Evolutionary conservation across 1,140 invertebrate species (phyloP).

Genomic region (Drosophila littoralis): DNA sequence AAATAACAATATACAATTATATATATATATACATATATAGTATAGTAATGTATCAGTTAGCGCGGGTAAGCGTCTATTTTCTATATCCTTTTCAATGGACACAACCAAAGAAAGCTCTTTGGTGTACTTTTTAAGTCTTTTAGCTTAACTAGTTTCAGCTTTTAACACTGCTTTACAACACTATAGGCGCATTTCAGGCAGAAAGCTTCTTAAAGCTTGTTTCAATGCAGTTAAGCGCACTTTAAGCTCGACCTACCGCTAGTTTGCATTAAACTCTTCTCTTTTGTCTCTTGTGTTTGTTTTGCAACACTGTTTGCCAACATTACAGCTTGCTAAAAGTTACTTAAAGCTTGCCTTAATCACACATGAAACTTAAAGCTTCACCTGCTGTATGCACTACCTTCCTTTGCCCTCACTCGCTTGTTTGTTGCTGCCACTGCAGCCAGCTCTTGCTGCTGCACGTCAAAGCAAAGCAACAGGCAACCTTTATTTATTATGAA

Average conservation of each 20-base stretch:
- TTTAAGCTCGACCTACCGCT: background rate
- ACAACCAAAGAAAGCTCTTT: too few species aligned
- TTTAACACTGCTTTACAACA: background rate
- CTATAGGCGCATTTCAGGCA: background rate
- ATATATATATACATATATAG: background rate
- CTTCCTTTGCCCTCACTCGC: background rate
- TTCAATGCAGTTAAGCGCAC: background rate
- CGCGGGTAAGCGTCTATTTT: slow-evolving; percentile 37
- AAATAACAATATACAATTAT: background rate
- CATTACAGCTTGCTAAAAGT: background rate
- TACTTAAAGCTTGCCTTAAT: background rate
- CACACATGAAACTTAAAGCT: background rate
- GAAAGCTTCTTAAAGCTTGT: background rate
- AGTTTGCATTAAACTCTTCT: too few species aligned
- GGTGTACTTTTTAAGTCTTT: too few species aligned
- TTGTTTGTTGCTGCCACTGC: background rate
- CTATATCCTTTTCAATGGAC: background rate
- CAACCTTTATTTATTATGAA: slow-evolving; percentile 36
- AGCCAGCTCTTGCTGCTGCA: slow-evolving; percentile 1
- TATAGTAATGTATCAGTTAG: slow-evolving; percentile 17
- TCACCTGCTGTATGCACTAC: background rate
- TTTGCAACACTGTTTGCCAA: background rate
- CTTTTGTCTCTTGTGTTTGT: background rate
- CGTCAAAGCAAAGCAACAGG: slow-evolving; percentile 6
- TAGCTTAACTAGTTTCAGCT: too few species aligned